phyloP scores from a whole-genome alignment of 2,113 vertebrate genomes.

The Tor tambroides region DNA sequence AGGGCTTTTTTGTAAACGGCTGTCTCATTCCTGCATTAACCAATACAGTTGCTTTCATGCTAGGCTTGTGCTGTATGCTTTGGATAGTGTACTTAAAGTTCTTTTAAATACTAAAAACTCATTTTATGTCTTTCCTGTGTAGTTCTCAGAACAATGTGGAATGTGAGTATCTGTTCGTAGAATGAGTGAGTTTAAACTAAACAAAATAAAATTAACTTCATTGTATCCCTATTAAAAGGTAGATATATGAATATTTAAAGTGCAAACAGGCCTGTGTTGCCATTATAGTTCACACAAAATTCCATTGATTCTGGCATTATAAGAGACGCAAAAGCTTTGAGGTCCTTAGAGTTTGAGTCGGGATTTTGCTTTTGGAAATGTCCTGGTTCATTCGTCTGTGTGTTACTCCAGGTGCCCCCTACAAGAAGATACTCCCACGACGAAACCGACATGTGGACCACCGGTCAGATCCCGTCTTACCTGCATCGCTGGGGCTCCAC shows the following conservation, averaged over 20 bases:
- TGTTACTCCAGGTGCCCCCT: constrained; percentile 84
- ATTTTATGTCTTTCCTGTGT: constrained; percentile 76
- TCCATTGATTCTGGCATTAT: not conserved
- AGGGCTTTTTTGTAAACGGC: constrained; percentile 39
- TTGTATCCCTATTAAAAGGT: constrained; percentile 4
- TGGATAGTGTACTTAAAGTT: constrained; percentile 20
- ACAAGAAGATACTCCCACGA: constrained; percentile 92
- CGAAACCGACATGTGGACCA: constrained; percentile 88
- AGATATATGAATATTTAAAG: not conserved
- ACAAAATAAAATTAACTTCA: constrained; percentile 24
- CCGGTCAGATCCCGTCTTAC: constrained; percentile 82
- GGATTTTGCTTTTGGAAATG: not conserved
- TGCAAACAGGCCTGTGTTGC: not conserved
- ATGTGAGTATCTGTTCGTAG: constrained; percentile 77
- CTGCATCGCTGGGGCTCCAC: constrained; percentile 86
- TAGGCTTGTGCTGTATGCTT: constrained; percentile 73
- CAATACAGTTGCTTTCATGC: constrained; percentile 73
- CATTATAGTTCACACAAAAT: not conserved
- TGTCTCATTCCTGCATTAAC: constrained; percentile 73
- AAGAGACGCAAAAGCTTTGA: not conserved
- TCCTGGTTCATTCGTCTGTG: not conserved
- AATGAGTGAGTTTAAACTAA: constrained; percentile 47
- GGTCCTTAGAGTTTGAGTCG: not conserved
- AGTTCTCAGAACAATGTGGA: constrained; percentile 81
- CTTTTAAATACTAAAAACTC: constrained; percentile 48